Base-by-base conservation (phyloP, 2,888 invertebrate genomes). In the Helleia helle region DNA sequence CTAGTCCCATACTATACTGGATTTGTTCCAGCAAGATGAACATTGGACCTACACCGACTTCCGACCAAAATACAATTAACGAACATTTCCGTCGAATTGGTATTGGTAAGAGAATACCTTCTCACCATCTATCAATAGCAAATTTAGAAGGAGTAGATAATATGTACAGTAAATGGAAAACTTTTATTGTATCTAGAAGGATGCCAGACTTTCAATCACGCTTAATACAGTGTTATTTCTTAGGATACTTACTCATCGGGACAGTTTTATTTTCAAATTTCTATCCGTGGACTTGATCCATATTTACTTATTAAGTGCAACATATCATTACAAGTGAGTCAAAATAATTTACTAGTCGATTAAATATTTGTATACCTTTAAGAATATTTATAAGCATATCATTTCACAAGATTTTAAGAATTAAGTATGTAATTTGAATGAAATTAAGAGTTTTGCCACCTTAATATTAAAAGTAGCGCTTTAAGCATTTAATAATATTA, bases 1-100 rank as follows among this genome's bases (percentile, higher is more conserved):
- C 95, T 7, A 92, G 92, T 62, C 97, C 97, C 0, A 80, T 95
- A 22, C 70, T 96, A 17, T 97, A 95, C 75, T 97, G 96, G 96
- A 93, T 93, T 71, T 91, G 67, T 90, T 93, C 55, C 56, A 77
- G 69, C 54, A 65, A 52, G 63, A 86, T 80, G 71, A 85, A 70
- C 71, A 73, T 71, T 38, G 75, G 76, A 11, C 83, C 85, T 1
- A 80, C 83, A 39, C 84, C 76, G 47, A 77, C 74, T 22, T 71
- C 80, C 48, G 88, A 86, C 67, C 88, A 75, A 56, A 86, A 86
- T 59, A 74, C 77, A 39, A 86, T 86, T 42, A 86, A 86, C 69
- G 86, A 81, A 60, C 80, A 81, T 56, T 80, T 87, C 51, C 64
- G 81, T 22, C 72, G 81, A 22, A 71, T 81, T 51, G 77, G 83